Percentiles rank a stretch among this genome's conserved stretches.
phyloP scores from a whole-genome alignment of 1,140 invertebrate species.

The Atopsyche davidsoni region DNA sequence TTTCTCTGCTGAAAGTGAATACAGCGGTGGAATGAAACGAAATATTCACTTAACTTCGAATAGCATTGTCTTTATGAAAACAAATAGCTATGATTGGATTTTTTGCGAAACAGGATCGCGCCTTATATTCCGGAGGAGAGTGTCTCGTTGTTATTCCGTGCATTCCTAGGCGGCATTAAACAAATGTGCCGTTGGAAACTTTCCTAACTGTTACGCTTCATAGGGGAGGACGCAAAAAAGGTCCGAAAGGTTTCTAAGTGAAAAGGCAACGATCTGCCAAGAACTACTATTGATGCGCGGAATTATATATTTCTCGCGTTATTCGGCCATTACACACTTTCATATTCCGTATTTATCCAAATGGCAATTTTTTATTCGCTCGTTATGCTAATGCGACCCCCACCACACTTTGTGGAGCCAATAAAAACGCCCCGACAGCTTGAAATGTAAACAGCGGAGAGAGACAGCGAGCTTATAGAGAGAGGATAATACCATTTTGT shows the following conservation, averaged over 20 bases:
- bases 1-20: too few species aligned
- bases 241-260: background rate
- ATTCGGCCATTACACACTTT: conserved; percentile 21
- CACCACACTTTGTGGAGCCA: background rate
- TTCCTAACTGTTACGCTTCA: background rate
- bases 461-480: conserved; percentile 11
- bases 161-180: too few species aligned
- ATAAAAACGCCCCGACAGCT: conserved; percentile 18
- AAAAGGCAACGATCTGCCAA: background rate
- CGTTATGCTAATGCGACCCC: conserved; percentile 19
- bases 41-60: too few species aligned
- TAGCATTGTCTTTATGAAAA: too few species aligned
- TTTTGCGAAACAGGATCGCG: too few species aligned
- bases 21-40: too few species aligned
- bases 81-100: too few species aligned
- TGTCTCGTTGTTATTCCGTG: too few species aligned
- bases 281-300: conserved; percentile 5
- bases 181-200: background rate
- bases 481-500: conserved; percentile 13
- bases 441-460: conserved; percentile 16
- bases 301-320: conserved; percentile 16
- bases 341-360: conserved; percentile 20
- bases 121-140: too few species aligned
- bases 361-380: conserved; percentile 22
- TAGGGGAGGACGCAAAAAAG: background rate